Conservation (phyloP, 2,888 invertebrate genomes). For the Drosophila infuscata region DNA sequence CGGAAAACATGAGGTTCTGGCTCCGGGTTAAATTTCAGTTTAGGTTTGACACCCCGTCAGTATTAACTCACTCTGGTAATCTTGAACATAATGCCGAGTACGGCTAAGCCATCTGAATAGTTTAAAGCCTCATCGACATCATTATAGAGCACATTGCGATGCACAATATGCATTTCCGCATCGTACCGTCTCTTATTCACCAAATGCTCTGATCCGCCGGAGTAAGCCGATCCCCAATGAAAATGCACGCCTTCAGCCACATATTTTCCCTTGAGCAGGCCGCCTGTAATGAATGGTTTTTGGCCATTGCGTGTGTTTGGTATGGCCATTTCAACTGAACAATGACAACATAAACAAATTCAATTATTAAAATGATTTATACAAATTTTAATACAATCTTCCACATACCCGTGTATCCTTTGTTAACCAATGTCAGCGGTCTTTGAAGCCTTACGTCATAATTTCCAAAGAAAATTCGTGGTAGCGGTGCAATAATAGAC, state of each 20-base stretch:
- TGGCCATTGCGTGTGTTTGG: constrained; percentile 62
- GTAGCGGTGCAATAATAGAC: constrained; percentile 56
- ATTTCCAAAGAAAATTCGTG: constrained; percentile 83
- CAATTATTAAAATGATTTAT: background rate
- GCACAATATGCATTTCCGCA: constrained; percentile 89
- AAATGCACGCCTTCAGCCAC: constrained; percentile 85
- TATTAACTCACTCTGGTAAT: constrained; percentile 38
- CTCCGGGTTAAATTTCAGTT: background rate
- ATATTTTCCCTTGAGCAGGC: constrained; percentile 58
- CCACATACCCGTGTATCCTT: constrained; percentile 87
- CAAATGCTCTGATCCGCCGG: constrained; percentile 87
- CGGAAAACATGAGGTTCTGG: no score
- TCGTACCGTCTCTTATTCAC: constrained; percentile 85
- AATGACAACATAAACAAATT: background rate
- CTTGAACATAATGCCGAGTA: constrained; percentile 87
- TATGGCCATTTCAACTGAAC: constrained; percentile 66
- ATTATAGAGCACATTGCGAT: constrained; percentile 87
- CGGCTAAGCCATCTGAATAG: constrained; percentile 87
- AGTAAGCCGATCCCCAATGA: constrained; percentile 90
- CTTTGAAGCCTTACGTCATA: constrained; percentile 88
- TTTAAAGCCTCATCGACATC: constrained; percentile 85
- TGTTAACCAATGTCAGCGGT: constrained; percentile 87
- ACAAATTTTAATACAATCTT: background rate
- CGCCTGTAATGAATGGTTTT: constrained; percentile 71
- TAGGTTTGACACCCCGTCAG: background rate